These are phyloP conservation scores for Hippoglossus stenolepis DNA, from an alignment of 2,113 vertebrate species.

Conservation along the genomic window DNA sequence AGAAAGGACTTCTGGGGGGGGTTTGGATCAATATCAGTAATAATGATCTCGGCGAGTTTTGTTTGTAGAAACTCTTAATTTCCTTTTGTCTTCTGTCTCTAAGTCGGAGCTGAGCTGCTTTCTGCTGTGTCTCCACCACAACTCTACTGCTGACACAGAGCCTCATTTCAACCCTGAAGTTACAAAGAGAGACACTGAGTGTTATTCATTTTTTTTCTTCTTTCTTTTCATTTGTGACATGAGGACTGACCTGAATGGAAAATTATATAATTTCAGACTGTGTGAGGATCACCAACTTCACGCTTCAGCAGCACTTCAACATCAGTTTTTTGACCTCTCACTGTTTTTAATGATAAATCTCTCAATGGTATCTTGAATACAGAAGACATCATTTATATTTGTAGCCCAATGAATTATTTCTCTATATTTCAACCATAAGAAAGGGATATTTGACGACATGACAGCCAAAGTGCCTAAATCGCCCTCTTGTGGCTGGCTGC, in stretches of 20 bases:
- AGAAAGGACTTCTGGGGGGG: constrained; percentile 36
- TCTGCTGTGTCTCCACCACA: background rate
- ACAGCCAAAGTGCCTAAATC: too few species aligned
- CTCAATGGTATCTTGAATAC: too few species aligned
- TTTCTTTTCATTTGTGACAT: background rate
- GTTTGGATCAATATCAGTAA: constrained; percentile 31
- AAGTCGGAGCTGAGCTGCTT: background rate
- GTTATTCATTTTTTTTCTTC: background rate
- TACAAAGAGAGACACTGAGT: background rate
- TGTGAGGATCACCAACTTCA: background rate
- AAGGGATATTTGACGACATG: too few species aligned
- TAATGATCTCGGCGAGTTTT: constrained; percentile 1
- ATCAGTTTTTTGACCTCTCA: too few species aligned
- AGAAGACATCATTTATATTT: too few species aligned
- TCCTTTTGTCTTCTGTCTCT: constrained; percentile 10
- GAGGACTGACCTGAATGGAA: background rate
- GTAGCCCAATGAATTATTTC: too few species aligned
- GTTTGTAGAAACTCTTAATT: constrained; percentile 24
- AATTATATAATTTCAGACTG: background rate
- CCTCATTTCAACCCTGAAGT: too few species aligned
- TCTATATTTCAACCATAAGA: too few species aligned
- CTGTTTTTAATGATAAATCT: too few species aligned
- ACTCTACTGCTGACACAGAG: background rate
- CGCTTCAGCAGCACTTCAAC: background rate
- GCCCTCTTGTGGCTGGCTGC: too few species aligned